Conservation (phyloP, 2,113 vertebrate species). For the Hystrix cristata region DNA sequence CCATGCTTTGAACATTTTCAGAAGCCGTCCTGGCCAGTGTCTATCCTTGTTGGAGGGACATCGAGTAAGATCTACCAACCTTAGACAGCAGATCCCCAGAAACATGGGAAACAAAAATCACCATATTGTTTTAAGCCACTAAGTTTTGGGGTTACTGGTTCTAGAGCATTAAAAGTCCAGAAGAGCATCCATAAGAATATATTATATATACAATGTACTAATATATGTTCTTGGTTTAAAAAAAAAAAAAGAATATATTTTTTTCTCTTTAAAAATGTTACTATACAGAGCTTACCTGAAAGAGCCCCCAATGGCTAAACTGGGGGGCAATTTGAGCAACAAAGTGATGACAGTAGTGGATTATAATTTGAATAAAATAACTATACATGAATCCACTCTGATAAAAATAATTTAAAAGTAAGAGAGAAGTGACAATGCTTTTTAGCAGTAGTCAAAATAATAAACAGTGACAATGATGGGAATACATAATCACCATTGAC, state of each 20-base stretch:
- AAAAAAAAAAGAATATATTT: neutral
- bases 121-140: neutral
- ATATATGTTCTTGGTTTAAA: no score
- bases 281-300: neutral
- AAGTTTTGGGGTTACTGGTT: neutral
- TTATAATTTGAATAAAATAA: slow-evolving; percentile 9
- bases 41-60: neutral
- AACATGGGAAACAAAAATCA: neutral
- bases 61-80: neutral
- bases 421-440: neutral
- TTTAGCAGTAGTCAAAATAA: neutral
- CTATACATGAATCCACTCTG: neutral
- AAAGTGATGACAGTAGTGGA: neutral
- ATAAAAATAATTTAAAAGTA: slow-evolving; percentile 8
- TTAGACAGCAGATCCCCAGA: neutral
- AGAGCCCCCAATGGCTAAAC: neutral
- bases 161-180: neutral
- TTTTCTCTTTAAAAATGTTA: neutral
- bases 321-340: neutral
- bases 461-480: slow-evolving; percentile 4
- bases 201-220: no score
- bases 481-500: neutral
- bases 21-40: neutral
- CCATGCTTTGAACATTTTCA: neutral
- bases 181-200: neutral